These are phyloP conservation scores for Drosophila rhopaloa DNA, from an alignment of 1,140 invertebrate genomes.

Conservation along the genomic window DNA sequence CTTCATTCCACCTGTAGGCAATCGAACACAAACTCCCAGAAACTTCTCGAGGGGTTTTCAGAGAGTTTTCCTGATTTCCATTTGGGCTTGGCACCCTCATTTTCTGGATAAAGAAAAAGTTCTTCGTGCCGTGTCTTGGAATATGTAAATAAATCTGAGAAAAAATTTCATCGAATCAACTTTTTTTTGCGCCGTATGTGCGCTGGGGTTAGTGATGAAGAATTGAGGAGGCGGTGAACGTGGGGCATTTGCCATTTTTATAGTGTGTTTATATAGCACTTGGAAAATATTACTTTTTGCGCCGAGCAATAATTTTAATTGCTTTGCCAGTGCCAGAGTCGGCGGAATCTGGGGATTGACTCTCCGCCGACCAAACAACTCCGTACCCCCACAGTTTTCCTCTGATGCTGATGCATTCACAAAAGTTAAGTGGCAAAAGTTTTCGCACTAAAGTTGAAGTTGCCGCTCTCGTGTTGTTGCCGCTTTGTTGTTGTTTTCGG, in stretches of 20 bases:
- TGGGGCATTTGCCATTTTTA: conserved; percentile 62
- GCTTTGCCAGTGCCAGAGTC: conserved; percentile 64
- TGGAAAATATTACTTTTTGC: conserved; percentile 83
- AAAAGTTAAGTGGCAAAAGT: conserved; percentile 82
- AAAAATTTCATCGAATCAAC: conserved; percentile 69
- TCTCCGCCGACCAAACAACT: conserved; percentile 5
- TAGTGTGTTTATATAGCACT: conserved; percentile 84
- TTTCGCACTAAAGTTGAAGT: conserved; percentile 81
- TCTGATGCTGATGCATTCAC: conserved; percentile 52
- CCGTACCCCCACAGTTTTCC: conserved; percentile 8
- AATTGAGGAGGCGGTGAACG: conserved; percentile 1
- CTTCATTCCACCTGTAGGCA: neutral
- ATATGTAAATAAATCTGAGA: conserved; percentile 76
- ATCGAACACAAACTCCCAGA: conserved; percentile 3
- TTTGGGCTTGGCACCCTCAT: conserved; percentile 8
- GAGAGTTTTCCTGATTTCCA: conserved; percentile 18
- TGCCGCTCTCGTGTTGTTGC: conserved; percentile 29
- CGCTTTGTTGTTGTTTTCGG: conserved; percentile 57
- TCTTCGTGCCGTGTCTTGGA: conserved; percentile 57
- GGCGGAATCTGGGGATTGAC: conserved; percentile 49
- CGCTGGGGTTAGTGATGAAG: conserved; percentile 14
- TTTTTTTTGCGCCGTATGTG: conserved; percentile 47
- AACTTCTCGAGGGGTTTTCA: conserved; percentile 31
- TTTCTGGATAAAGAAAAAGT: conserved; percentile 49
- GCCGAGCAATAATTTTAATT: conserved; percentile 84